Percentiles rank a stretch among this genome's conserved stretches.
Evolutionary conservation across 2,113 vertebrate genomes (phyloP).

Genomic region (Lagopus leucura): DNA sequence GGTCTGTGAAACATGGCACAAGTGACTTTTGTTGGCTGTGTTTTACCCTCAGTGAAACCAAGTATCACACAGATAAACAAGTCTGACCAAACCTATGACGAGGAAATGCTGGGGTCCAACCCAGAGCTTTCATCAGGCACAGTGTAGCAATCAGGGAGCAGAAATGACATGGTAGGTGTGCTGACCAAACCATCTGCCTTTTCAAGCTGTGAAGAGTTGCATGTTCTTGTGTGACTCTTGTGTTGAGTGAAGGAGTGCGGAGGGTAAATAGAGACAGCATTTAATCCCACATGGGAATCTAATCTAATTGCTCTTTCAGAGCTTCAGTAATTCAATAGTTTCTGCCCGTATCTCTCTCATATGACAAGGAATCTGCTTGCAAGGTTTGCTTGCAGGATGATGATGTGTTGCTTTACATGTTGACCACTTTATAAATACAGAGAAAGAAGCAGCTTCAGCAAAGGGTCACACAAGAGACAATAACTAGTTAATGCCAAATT

Average conservation of each 20-base stretch:
- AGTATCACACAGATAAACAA: neutral
- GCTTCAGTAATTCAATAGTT: slow-evolving; percentile 47
- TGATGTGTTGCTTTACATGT: neutral
- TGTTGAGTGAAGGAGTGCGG: neutral
- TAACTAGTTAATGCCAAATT: neutral
- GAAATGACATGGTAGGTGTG: neutral
- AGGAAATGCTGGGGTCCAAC: neutral
- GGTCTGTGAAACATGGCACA: neutral
- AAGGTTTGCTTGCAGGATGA: neutral
- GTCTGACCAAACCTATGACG: accelerated
- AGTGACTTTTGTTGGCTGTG: neutral
- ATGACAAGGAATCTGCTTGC: slow-evolving; percentile 34
- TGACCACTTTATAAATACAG: neutral
- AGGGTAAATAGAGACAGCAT: slow-evolving; percentile 8
- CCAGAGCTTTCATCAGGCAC: neutral
- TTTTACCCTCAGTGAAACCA: neutral
- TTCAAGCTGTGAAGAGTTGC: neutral
- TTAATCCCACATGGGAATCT: slow-evolving; percentile 35
- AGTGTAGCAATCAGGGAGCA: neutral
- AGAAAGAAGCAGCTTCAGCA: neutral
- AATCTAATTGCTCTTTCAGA: slow-evolving; percentile 65
- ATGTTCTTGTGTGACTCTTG: neutral
- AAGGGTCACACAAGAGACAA: neutral
- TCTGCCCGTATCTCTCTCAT: slow-evolving; percentile 40
- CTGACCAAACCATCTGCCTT: neutral